Evolutionary conservation across 2,113 vertebrate species (phyloP).

Genomic region (Bombycilla garrulus): DNA sequence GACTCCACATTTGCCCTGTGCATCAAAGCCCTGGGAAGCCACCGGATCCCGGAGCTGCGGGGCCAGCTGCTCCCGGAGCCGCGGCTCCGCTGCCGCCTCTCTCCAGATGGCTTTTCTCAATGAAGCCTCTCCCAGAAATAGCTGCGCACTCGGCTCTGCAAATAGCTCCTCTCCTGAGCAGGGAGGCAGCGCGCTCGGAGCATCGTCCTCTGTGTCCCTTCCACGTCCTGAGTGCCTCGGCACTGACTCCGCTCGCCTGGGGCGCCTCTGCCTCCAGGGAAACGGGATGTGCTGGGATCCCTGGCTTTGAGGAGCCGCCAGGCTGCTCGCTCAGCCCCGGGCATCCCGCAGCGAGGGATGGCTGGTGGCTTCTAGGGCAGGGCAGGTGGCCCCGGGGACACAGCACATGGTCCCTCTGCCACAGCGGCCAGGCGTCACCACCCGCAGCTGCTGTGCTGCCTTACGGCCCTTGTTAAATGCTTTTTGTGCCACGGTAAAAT

Average conservation of each 20-base stretch:
- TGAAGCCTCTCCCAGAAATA: background rate
- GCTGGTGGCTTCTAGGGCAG: background rate
- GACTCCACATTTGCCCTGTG: rapidly evolving
- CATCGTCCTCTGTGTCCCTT: background rate
- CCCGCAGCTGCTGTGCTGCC: background rate
- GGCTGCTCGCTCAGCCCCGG: rapidly evolving
- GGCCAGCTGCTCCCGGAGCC: background rate
- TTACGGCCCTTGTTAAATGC: background rate
- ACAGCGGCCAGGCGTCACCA: rapidly evolving
- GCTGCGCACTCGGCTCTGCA: background rate
- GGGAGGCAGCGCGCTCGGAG: background rate
- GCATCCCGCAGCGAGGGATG: background rate
- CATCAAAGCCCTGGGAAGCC: background rate
- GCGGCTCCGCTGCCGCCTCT: rapidly evolving
- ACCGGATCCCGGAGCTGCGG: rapidly evolving
- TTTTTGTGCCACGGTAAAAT: background rate
- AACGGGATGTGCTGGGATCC: rapidly evolving
- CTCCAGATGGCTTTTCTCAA: constrained; percentile 8
- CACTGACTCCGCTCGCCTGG: rapidly evolving
- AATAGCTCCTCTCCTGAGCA: background rate
- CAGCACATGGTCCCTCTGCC: background rate
- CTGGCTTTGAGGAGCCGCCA: background rate
- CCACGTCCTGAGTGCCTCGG: rapidly evolving
- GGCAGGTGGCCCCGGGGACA: background rate
- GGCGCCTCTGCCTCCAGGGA: background rate